Base-by-base conservation (phyloP, 2,797 vertebrate species). In the Bradypodion pumilum region DNA sequence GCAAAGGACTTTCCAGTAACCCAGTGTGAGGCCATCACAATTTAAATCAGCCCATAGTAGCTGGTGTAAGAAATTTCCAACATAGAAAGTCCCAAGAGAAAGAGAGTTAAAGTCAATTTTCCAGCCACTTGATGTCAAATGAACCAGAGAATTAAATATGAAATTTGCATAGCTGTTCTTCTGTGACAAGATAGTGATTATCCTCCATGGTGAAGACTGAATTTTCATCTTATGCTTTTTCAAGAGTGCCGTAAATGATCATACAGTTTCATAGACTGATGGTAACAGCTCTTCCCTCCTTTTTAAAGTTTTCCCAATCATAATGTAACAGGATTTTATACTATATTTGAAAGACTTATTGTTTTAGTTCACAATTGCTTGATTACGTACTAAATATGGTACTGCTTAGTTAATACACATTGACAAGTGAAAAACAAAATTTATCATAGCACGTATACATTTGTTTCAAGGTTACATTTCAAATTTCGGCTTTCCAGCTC, bases 221-320 rank as follows among this genome's bases (percentile, higher is more conserved):
- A 13, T 82, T 82, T 83, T 65, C 56, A 85, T 80, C 40, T 85
- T 68, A 75, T 0, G 60, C 21, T 89, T 90, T 44, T 83, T 60
- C 15, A 62, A 75, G 37, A 44, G n/a, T 80, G 49, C 27, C 15
- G 5, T 86, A 91, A 83, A 42, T 83, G 44, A 12, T 81, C 78
- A 84, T 75, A 9, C 0, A 70, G 29, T 23, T 21, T 80, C 46
- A 74, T 74, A 72, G 44, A 40, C 40, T 79, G 49, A 46, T 66
- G 32, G 23, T 40, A 62, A 2, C 66, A 4, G 40, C 32, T 69
- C 81, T 60, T 78, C 59, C 74, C 27, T 77, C 46, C 82, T 82
- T 52, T 52, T 52, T 56, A 13, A 56, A 56, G 19, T 56, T 56
- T 12, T 56, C 12, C 52, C 16, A 16, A 15, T 56, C 12, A 56